Base-by-base conservation (phyloP, 1,140 invertebrate species). In the Bicyclus anynana region DNA sequence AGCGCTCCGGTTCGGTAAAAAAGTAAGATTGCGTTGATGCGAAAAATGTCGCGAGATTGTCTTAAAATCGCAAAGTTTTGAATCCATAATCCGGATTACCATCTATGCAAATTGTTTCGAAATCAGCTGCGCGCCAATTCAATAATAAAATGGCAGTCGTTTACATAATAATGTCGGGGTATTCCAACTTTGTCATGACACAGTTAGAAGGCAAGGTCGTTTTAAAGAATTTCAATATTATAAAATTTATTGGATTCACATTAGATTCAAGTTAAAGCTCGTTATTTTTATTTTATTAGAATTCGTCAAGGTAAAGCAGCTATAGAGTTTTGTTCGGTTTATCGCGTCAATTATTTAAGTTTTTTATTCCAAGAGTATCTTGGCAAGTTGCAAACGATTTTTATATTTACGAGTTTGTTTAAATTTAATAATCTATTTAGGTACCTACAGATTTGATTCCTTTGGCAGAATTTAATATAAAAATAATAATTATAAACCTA, bases 181-280 rank as follows among this genome's bases (percentile, higher is more conserved):
- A 69, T 70, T 72, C 63, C 66, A 56, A 70, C 44, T 53, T 57
- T 58, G 29, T 53, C 49, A 57, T 48, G 66, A 62, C 75, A 82
- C 79, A 73, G 79, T 78, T 82, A 80, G 62, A 59, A 64, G 54
- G 59, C 79, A 80, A 82, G 79, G 77, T 68, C 79, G 62, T 51
- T 46, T 33, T 53, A 35, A 58, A 27, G 23, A 54, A 51, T 56
- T 56, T 50, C 7, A 27, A 50, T 5, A 37, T 21, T 18, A 23
- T 14, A 9, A 16, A n/a, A 40, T 40, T 40, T 40, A 27, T 52
- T 1, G 13, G 37, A 17, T 16, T 40, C 13, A 17, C n/a, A n/a
- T n/a, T n/a, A 13, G 37, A 14, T 5, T 40, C 13, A 40, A 40
- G 37, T 40, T 40, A 40, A 13, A 40, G 14, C 0, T 40, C 13